Evolutionary conservation across 1,140 invertebrate genomes (phyloP).

Genomic region (Nasonia vitripennis): DNA sequence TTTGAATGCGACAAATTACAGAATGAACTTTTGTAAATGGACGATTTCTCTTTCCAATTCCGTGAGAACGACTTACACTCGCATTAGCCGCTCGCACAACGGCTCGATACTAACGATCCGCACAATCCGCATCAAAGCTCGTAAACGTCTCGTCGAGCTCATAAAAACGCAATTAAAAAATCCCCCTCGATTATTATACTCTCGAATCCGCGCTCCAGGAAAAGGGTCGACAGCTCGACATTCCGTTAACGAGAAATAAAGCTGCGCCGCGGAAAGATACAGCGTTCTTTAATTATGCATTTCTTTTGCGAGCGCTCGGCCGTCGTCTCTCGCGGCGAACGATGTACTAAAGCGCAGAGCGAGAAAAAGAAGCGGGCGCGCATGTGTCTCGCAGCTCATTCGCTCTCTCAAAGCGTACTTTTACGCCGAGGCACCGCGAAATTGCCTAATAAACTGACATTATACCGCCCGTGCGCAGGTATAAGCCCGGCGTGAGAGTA

Average conservation of each 20-base stretch:
- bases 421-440: conserved; percentile 25
- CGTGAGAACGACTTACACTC: no score
- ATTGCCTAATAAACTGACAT: conserved; percentile 46
- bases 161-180: background rate
- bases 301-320: background rate
- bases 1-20: conserved; percentile 47
- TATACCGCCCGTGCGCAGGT: background rate
- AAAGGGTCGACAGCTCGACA: conserved; percentile 3
- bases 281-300: conserved; percentile 22
- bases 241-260: conserved; percentile 16
- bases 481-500: background rate
- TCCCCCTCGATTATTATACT: background rate
- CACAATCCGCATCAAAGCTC: no score
- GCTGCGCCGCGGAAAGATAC: background rate
- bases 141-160: no score
- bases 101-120: no score
- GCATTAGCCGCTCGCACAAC: no score
- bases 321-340: background rate
- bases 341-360: background rate
- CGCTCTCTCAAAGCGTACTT: conserved; percentile 33
- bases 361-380: background rate
- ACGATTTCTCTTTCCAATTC: no score
- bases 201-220: background rate
- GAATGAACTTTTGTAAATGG: conserved; percentile 29
- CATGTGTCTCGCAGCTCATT: conserved; percentile 25